phyloP scores from a whole-genome alignment of 2,113 vertebrate genomes.

The Dendrocopos noguchii region DNA sequence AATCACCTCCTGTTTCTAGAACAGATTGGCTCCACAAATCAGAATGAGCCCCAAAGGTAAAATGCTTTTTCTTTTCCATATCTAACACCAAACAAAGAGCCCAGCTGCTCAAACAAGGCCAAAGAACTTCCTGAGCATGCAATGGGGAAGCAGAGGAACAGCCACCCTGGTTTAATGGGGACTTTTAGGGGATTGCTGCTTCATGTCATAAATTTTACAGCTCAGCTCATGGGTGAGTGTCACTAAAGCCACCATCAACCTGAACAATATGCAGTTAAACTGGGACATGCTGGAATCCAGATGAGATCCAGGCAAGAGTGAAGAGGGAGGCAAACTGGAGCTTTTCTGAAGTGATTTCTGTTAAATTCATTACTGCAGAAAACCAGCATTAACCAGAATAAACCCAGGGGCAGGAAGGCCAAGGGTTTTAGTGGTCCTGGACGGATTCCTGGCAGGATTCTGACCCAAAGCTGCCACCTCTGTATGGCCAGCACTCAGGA shows the following conservation, averaged over 20 bases:
- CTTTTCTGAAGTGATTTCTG: neutral
- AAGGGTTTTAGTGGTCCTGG: neutral
- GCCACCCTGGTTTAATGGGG: neutral
- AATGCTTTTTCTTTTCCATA: neutral
- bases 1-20: neutral
- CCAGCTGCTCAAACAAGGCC: neutral
- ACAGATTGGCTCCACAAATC: constrained; percentile 33
- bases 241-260: neutral
- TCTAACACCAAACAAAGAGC: constrained; percentile 3
- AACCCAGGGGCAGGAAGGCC: neutral
- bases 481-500: neutral
- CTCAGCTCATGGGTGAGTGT: neutral
- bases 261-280: neutral
- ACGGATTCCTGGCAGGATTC: neutral
- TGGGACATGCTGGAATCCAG: neutral
- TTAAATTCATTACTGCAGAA: neutral
- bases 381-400: neutral
- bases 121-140: neutral
- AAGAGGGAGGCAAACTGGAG: neutral
- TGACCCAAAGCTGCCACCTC: neutral
- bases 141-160: neutral
- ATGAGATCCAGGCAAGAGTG: neutral
- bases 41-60: neutral
- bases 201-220: neutral
- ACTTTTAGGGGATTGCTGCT: neutral